Base-by-base conservation (phyloP, 2,113 vertebrate species). In the Xiphophorus couchianus region DNA sequence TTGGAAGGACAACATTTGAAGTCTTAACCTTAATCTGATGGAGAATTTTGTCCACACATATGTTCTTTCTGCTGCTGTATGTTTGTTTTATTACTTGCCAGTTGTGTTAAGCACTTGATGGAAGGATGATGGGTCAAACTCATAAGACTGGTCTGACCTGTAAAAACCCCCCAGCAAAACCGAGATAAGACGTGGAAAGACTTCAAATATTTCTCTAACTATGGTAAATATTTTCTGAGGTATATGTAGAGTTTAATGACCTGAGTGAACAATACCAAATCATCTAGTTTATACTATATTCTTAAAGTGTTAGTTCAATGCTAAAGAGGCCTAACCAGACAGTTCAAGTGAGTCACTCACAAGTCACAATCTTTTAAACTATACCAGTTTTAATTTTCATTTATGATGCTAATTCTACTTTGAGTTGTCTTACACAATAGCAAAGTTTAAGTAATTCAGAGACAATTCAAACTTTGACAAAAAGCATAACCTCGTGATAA, bases 11-110 rank as follows among this genome's bases (percentile, higher is more conserved):
- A 76, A 82, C 80, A 68, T 69, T 68, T 75, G 58, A 69, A 44
- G 35, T 85, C 42, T 74, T 83, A 68, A 82, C 71, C 75, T 74
- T 73, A 74, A 77, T 82, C 70, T 83, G 77, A 83, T 78, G 31
- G 61, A 80, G 69, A 62, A 84, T 87, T 48, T 82, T 85, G 28
- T 84, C 77, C 61, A 31, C 28, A 63, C 12, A 74, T 54, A 28
- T 33, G 64, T 80, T 69, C 85, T 81, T 79, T 63, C 67, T 66
- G 62, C 73, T 80, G 2, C 76, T 64, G 62, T 75, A 30, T 75
- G 62, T 86, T 73, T 82, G 61, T 84, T 85, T 61, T 71, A 74
- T 69, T 76, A 61, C 77, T 82, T 27, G 78, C n/a, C 30, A 65
- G 28, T 73, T 66, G 61, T 75, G 35, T 74, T 1, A 3, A 74